A percentile compares a stretch with the other conserved stretches of the same genome.
Conservation (phyloP, 1,140 invertebrate species). For the Neocloeon triangulifer region DNA sequence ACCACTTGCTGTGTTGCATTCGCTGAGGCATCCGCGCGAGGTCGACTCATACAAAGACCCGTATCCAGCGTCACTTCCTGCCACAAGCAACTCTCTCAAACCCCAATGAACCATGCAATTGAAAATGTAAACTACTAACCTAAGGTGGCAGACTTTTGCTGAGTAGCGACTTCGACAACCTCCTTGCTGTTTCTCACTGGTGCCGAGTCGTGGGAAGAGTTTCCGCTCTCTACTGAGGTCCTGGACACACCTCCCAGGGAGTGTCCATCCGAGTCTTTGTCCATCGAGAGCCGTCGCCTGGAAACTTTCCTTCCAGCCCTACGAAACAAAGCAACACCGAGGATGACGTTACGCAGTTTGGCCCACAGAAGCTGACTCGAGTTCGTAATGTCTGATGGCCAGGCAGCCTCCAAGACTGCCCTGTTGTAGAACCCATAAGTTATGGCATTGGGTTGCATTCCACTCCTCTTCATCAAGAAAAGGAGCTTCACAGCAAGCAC, state of each 20-base stretch:
- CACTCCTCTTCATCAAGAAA: slow-evolving; percentile 85
- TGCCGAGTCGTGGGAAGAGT: too few relatives aligned
- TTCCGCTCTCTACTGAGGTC: slow-evolving; percentile 15
- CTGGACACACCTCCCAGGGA: slow-evolving; percentile 12
- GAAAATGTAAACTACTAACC: too few relatives aligned
- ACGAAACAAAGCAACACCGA: slow-evolving; percentile 70
- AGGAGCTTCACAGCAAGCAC: slow-evolving; percentile 85
- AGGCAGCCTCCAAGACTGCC: slow-evolving; percentile 79
- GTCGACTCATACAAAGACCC: too few relatives aligned
- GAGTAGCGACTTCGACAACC: too few relatives aligned
- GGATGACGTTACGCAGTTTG: slow-evolving; percentile 71
- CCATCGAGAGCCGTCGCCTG: slow-evolving; percentile 19
- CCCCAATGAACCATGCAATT: too few relatives aligned
- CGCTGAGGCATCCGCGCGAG: too few relatives aligned
- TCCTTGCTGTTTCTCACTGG: too few relatives aligned
- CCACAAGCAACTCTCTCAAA: too few relatives aligned
- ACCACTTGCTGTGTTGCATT: too few relatives aligned
- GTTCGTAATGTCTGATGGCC: slow-evolving; percentile 71
- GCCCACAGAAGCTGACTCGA: slow-evolving; percentile 74
- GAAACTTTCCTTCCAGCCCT: slow-evolving; percentile 37
- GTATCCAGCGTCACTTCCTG: too few relatives aligned
- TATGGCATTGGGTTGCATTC: slow-evolving; percentile 88
- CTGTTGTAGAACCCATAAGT: slow-evolving; percentile 81
- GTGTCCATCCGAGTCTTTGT: slow-evolving; percentile 16
- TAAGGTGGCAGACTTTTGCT: too few relatives aligned